Base-by-base conservation (phyloP, 2,888 invertebrate genomes). In the Aporophyla lueneburgensis region DNA sequence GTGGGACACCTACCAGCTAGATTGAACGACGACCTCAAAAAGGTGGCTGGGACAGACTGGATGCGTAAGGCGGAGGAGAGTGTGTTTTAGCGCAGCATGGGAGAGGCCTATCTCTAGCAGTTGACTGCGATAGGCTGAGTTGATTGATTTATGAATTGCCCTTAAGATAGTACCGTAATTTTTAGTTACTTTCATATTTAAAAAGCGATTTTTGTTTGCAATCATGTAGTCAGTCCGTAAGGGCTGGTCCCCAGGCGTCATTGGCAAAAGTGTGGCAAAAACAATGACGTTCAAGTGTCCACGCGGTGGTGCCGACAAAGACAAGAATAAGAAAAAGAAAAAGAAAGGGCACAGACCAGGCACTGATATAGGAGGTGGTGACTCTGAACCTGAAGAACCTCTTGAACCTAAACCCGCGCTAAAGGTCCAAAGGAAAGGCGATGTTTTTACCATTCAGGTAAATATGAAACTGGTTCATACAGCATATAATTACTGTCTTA, bases 401-500 rank as follows among this genome's bases (percentile, higher is more conserved):
- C 89, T 97, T n/a, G 94, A 95, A n/a, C 97, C 97, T 0, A 97
- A 97, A 86, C 97, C 98, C 3, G 97, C 98, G 0, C 91, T 98
- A 21, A 97, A 97, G 78, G 97, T 98, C 7, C 97, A 97, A 86
- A 97, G 98, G 88, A 97, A 97, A 89, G 97, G 97, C 59, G 97
- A 97, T 5, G 94, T 97, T 4, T 98, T 97, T 88, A 97, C 97
- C 46, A 97, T 98, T 84, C 97, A 97, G 90, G 96, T 96, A 87
- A 85, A 66, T 16, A n/a, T 24, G 1, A 33, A 12, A 16, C 19
- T 54, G 7, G 0, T 16, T 33, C 33, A 33, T 3, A 1, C 1
- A 33, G 33, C 3, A 33, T 3, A 33, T 33, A 33, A 33, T 33
- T 33, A 33, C 33, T 33, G n/a, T n/a, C n/a, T 33, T 33, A 33